Evolutionary conservation across 2,888 invertebrate species (phyloP).

Genomic region (Beris morrisii): DNA sequence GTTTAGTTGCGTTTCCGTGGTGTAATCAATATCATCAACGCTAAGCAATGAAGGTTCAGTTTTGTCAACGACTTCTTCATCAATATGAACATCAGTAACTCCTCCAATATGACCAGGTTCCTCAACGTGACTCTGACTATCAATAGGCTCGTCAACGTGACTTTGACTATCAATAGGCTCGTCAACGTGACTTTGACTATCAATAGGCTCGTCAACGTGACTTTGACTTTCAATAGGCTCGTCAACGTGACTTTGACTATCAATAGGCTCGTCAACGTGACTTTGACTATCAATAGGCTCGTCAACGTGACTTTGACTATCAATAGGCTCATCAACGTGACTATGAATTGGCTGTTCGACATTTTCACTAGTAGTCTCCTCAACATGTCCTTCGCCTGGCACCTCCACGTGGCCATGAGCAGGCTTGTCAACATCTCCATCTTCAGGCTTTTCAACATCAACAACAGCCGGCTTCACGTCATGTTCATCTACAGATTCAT

Average conservation of each 20-base stretch:
- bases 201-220: constrained; percentile 1
- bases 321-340: no score
- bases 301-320: not conserved
- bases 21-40: constrained; percentile 18
- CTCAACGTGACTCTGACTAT: not conserved
- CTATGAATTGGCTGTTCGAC: no score
- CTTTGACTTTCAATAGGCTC: constrained; percentile 1
- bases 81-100: constrained; percentile 13
- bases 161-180: no score
- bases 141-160: not conserved
- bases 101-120: constrained; percentile 4
- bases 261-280: not conserved
- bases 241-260: no score
- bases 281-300: not conserved
- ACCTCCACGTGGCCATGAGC: not conserved
- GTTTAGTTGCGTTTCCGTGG: constrained; percentile 38
- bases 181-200: not conserved
- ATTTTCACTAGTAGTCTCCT: no score
- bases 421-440: constrained; percentile 2
- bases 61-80: constrained; percentile 18
- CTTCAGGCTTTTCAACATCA: not conserved
- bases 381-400: not conserved
- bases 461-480: not conserved
- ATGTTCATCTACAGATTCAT: not conserved
- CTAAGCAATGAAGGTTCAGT: constrained; percentile 8